Base-by-base conservation (phyloP, 2,888 invertebrate species). In the Sussaba pulchella region DNA sequence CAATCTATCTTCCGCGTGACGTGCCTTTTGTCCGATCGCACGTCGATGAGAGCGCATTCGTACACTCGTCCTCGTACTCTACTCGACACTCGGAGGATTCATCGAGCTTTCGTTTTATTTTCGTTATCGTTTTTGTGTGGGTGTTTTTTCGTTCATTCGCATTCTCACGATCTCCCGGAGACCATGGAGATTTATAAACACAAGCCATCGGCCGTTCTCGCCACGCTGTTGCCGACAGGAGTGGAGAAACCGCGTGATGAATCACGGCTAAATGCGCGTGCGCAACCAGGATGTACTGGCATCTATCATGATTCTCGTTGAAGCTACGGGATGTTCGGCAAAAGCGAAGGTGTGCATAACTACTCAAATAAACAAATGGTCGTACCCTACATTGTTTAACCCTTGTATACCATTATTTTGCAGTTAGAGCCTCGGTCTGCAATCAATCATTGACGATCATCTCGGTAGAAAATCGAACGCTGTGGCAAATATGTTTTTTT, bases 251-350 rank as follows among this genome's bases (percentile, higher is more conserved):
- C 45, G 70, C 54, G 69, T 76, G 73, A 77, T 73, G 73, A 77
- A 77, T 77, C 77, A 64, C 73, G 77, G 73, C 73, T 39, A 71
- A 73, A 69, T 70, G 77, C 69, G 69, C 69, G 73, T 50, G 50
- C n/a, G n/a, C 39, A 26, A 59, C 72, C 54, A 59, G 77, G 76
- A 81, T 81, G 54, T 64, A 81, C 47, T 72, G 66, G 66, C 21
- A 59, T 79, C 59, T 39, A 41, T 80, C 52, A 66, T 76, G 63
- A 77, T 73, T 59, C 52, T 41, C 50, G 43, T 5, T 19, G 63
- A 36, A 50, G 9, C 9, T 14, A 63, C 41, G 47, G 36, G 9
- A 47, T n/a, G 10, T 24, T 21, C 17, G 43, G 21, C 41, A 19
- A 39, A n/a, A 19, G 39, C 39, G 52, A 24, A 14, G 14, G 39